phyloP scores from a whole-genome alignment of 2,797 vertebrate species.

The Neoniphon sammara region DNA sequence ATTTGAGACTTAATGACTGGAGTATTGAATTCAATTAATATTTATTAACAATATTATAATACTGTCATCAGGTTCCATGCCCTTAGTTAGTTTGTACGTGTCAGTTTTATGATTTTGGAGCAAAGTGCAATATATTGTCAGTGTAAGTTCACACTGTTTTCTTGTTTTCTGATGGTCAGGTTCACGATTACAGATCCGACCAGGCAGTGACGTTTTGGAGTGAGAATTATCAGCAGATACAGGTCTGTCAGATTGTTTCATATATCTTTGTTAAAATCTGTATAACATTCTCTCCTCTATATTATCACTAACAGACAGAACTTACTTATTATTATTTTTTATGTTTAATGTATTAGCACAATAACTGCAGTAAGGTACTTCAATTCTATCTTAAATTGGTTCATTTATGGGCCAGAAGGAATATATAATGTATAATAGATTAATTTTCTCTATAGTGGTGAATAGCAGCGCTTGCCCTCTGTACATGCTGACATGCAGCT shows the following conservation, averaged over 20 bases:
- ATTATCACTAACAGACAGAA: no score
- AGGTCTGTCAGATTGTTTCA: slow-evolving; percentile 66
- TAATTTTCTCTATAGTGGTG: neutral
- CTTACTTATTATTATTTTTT: no score
- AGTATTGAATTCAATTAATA: no score
- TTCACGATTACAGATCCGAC: slow-evolving; percentile 74
- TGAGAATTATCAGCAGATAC: slow-evolving; percentile 76
- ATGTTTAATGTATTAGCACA: neutral
- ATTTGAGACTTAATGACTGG: no score
- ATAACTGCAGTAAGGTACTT: neutral
- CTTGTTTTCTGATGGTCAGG: slow-evolving; percentile 59
- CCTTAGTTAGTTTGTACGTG: no score
- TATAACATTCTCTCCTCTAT: no score
- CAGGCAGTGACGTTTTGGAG: slow-evolving; percentile 82
- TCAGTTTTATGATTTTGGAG: neutral
- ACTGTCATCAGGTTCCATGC: no score
- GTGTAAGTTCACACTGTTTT: neutral
- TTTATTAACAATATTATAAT: no score
- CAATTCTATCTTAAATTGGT: neutral
- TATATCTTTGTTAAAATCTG: neutral
- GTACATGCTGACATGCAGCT: neutral
- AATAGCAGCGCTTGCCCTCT: neutral
- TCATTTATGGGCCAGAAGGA: neutral
- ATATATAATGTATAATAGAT: neutral
- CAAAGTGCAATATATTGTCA: neutral